Evolutionary conservation across 2,888 invertebrate species (phyloP).

Genomic region (Coenonympha arcania): DNA sequence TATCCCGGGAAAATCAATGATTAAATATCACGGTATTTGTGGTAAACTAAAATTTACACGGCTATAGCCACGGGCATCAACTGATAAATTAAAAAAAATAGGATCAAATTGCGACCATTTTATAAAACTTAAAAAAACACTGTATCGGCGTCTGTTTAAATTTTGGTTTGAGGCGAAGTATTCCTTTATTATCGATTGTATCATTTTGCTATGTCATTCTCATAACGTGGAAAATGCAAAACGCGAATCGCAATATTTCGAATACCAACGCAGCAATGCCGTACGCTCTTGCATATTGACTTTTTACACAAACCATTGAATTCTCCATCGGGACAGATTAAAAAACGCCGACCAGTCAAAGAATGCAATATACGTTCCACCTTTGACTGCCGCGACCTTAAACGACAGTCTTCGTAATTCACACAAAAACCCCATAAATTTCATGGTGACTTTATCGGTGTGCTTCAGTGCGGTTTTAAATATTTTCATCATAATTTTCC

Average conservation of each 20-base stretch:
- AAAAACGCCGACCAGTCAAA: constrained; percentile 15
- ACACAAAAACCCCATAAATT: constrained; percentile 13
- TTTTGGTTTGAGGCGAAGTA: background rate
- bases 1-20: no score
- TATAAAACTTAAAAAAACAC: background rate
- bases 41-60: no score
- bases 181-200: background rate
- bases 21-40: no score
- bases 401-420: constrained; percentile 19
- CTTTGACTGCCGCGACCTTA: constrained; percentile 24
- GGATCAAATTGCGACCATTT: background rate
- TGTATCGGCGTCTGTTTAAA: no score
- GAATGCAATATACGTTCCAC: constrained; percentile 24
- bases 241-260: constrained; percentile 8
- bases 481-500: background rate
- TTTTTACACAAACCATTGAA: constrained; percentile 15
- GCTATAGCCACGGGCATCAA: no score
- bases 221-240: background rate
- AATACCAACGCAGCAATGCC: constrained; percentile 5
- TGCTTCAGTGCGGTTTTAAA: background rate
- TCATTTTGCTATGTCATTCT: background rate
- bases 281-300: constrained; percentile 9
- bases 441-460: background rate
- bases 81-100: no score
- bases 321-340: constrained; percentile 22